Evolutionary conservation across 2,797 vertebrate genomes (phyloP).

Genomic region (Labeo calbasu): DNA sequence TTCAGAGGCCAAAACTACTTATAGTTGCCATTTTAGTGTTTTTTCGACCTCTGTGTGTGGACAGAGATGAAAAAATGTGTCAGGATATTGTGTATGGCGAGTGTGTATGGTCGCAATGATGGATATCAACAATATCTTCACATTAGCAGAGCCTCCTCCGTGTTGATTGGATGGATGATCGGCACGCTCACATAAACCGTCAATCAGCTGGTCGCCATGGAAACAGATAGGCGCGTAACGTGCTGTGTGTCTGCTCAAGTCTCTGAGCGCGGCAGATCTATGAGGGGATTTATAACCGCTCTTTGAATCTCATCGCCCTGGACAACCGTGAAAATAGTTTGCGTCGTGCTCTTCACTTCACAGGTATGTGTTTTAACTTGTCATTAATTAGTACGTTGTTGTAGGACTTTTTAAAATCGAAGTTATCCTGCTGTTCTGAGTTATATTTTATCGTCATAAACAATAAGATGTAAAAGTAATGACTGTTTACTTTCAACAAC

Average conservation of each 20-base stretch:
- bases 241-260: constrained; percentile 24
- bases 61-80: neutral
- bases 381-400: neutral
- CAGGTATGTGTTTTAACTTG: constrained; percentile 37
- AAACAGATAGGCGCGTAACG: constrained; percentile 51
- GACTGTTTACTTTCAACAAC: neutral
- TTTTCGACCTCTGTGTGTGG: neutral
- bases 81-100: neutral
- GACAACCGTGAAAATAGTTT: neutral
- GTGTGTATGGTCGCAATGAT: constrained; percentile 16
- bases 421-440: neutral
- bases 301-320: neutral
- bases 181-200: constrained; percentile 36
- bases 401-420: neutral
- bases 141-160: constrained; percentile 4
- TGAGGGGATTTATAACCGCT: constrained; percentile 11
- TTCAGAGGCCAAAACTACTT: neutral
- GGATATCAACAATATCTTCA: constrained; percentile 20
- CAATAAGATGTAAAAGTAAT: neutral
- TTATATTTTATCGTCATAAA: neutral
- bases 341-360: neutral
- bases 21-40: neutral
- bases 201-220: constrained; percentile 58
- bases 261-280: constrained; percentile 20
- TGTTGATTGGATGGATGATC: constrained; percentile 29